These are phyloP conservation scores for cattle (Bos taurus) DNA, from an alignment of 2,113 vertebrate species.

Conservation along the genomic window ARS-UCD2.0 NC_037349.1:34003001-34003500, in stretches of 20 bases:
- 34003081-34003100: background rate
- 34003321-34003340: background rate
- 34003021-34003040: background rate
- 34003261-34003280: background rate
- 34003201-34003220: background rate
- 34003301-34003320: background rate
- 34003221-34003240: background rate
- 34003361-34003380: background rate
- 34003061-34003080: background rate
- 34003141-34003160: background rate
- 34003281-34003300: background rate
- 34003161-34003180: background rate
- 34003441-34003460: background rate
- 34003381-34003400: background rate
- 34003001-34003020: background rate
- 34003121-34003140: background rate
- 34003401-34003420: background rate
- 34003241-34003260: background rate
- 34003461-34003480: background rate
- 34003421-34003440: background rate
- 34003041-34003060: background rate
- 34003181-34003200: background rate
- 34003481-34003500: background rate
- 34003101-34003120: background rate
- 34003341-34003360: background rate